These are phyloP conservation scores for Margaritifera margaritifera DNA, from an alignment of 2,888 invertebrate species.

Conservation along the genomic window DNA sequence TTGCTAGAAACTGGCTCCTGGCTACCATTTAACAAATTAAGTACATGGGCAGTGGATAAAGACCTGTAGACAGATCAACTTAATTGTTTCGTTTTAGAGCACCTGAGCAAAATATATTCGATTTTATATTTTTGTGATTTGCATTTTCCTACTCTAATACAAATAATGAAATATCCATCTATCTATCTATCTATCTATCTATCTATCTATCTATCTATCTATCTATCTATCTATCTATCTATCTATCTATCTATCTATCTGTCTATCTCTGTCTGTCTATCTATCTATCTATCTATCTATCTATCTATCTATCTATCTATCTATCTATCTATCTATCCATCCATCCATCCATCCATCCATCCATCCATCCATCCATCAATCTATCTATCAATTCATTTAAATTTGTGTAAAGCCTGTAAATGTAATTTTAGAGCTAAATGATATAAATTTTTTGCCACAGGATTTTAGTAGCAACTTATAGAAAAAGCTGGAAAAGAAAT, in stretches of 20 bases:
- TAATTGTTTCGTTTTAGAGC: no score
- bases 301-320: conserved; percentile 1
- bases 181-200: conserved; percentile 1
- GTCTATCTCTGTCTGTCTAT: conserved; percentile 4
- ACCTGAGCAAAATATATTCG: no score
- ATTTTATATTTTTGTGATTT: no score
- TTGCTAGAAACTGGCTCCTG: no score
- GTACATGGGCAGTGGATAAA: no score
- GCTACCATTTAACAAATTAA: no score
- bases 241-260: background rate
- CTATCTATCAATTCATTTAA: conserved; percentile 11
- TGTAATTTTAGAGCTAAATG: no score
- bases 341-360: background rate
- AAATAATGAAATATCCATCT: background rate
- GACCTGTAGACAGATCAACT: no score
- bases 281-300: conserved; percentile 2
- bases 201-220: conserved; percentile 2
- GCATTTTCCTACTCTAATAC: no score
- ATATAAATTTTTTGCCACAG: no score
- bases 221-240: conserved; percentile 2
- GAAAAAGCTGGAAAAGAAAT: no score
- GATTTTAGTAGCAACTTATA: no score
- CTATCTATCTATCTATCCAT: background rate
- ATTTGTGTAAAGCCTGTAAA: background rate
- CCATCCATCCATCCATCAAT: conserved; percentile 11